A percentile compares a stretch with the other conserved stretches of the same genome.
Conservation (phyloP, 2,888 invertebrate genomes). For the Synergus umbraculus region DNA sequence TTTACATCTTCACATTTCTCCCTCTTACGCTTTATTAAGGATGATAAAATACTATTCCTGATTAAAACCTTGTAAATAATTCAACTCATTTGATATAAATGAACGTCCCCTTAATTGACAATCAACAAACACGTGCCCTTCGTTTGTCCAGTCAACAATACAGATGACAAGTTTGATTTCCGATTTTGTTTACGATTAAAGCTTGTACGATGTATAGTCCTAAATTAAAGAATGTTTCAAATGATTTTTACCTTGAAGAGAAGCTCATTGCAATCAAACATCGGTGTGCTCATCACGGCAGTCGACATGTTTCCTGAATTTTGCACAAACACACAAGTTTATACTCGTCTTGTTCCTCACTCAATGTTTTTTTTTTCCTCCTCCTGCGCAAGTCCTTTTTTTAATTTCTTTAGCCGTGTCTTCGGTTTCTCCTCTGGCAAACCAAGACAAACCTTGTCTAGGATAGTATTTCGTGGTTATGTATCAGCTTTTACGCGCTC, state of each 20-base stretch:
- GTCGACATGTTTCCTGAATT: slow-evolving; percentile 82
- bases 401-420: neutral
- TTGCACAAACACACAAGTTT: slow-evolving; percentile 55
- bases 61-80: neutral
- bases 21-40: neutral
- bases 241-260: slow-evolving; percentile 67
- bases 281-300: slow-evolving; percentile 86
- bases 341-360: neutral
- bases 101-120: neutral
- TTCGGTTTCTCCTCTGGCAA: slow-evolving; percentile 34
- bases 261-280: slow-evolving; percentile 87
- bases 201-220: neutral
- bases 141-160: slow-evolving; percentile 1
- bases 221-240: neutral
- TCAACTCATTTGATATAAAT: neutral
- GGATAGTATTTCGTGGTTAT: neutral
- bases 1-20: neutral
- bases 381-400: neutral
- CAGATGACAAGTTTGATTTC: no score
- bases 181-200: no score
- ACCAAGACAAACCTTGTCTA: slow-evolving; percentile 13
- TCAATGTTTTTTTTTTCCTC: slow-evolving; percentile 8
- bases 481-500: slow-evolving; percentile 6
- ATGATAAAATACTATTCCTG: neutral
- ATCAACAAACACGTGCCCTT: neutral